Percentiles rank a stretch among this genome's conserved stretches.
These are phyloP conservation scores for Phaethon lepturus DNA, from an alignment of 2,113 vertebrate species.

Conservation along the genomic window DNA sequence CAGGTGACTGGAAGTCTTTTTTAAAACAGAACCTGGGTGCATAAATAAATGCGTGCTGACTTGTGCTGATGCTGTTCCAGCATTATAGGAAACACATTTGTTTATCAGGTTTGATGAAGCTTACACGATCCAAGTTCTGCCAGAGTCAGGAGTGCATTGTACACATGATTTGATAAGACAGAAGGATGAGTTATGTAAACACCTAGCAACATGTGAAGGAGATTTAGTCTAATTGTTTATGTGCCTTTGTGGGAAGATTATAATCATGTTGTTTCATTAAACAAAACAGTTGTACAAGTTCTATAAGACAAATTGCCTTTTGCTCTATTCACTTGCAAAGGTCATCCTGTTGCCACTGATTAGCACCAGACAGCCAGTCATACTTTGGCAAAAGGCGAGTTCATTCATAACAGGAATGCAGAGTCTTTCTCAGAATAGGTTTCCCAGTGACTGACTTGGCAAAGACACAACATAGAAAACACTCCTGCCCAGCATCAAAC, in stretches of 20 bases:
- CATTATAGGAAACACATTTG: slow-evolving; percentile 52
- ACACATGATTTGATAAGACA: slow-evolving; percentile 57
- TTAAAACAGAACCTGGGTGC: slow-evolving; percentile 13
- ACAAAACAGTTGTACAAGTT: slow-evolving; percentile 72
- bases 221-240: slow-evolving; percentile 72
- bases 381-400: slow-evolving; percentile 38
- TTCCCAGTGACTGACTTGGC: slow-evolving; percentile 67
- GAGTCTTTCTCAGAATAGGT: slow-evolving; percentile 62
- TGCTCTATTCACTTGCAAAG: slow-evolving; percentile 70
- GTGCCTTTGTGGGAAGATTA: slow-evolving; percentile 73
- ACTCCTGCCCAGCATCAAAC: slow-evolving; percentile 26
- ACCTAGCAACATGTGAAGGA: slow-evolving; percentile 61
- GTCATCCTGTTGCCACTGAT: slow-evolving; percentile 73
- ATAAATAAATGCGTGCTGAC: slow-evolving; percentile 15
- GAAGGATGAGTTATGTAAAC: slow-evolving; percentile 69
- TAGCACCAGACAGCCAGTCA: slow-evolving; percentile 31
- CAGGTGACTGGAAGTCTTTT: neutral
- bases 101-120: slow-evolving; percentile 55
- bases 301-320: slow-evolving; percentile 68
- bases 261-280: slow-evolving; percentile 71
- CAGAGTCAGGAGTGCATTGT: slow-evolving; percentile 60
- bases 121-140: slow-evolving; percentile 18
- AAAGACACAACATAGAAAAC: slow-evolving; percentile 33
- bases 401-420: slow-evolving; percentile 67
- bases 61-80: slow-evolving; percentile 4